These are phyloP conservation scores for Coluber constrictor DNA, from an alignment of 2,797 vertebrate species.

Conservation along the genomic window DNA sequence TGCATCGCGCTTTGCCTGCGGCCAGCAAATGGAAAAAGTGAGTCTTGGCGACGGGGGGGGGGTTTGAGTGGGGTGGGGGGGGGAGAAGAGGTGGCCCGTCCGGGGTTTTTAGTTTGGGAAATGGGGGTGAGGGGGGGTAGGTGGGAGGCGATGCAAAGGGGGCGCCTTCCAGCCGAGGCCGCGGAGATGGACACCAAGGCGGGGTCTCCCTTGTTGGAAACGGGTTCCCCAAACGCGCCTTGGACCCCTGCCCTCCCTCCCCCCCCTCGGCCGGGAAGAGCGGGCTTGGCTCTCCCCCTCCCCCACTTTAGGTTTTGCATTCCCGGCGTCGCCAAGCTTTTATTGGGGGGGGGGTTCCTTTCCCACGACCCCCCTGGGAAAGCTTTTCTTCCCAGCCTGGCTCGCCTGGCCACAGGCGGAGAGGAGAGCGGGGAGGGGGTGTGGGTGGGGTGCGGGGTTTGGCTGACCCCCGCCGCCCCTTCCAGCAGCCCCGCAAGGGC, in stretches of 20 bases:
- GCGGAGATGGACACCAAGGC: not conserved
- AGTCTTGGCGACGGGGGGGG: conserved; percentile 62
- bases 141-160: not conserved
- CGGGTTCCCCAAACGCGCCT: not conserved
- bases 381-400: not conserved
- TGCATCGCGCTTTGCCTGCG: conserved; percentile 78
- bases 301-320: not conserved
- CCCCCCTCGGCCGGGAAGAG: not conserved
- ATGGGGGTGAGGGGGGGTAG: too few species aligned
- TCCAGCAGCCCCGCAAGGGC: not conserved
- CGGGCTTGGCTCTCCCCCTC: not conserved
- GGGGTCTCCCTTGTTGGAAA: not conserved
- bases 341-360: not conserved
- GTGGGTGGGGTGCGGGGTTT: not conserved
- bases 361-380: not conserved
- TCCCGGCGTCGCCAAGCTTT: not conserved
- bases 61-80: too few species aligned
- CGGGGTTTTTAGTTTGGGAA: too few species aligned
- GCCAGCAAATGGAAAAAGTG: conserved; percentile 85
- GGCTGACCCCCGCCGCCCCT: not conserved
- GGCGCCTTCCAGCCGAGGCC: not conserved
- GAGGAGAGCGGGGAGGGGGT: not conserved
- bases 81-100: not conserved
- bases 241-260: not conserved
- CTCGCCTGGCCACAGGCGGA: not conserved